Base-by-base conservation (phyloP, 2,797 vertebrate species). In the Poecilia velifera region DNA sequence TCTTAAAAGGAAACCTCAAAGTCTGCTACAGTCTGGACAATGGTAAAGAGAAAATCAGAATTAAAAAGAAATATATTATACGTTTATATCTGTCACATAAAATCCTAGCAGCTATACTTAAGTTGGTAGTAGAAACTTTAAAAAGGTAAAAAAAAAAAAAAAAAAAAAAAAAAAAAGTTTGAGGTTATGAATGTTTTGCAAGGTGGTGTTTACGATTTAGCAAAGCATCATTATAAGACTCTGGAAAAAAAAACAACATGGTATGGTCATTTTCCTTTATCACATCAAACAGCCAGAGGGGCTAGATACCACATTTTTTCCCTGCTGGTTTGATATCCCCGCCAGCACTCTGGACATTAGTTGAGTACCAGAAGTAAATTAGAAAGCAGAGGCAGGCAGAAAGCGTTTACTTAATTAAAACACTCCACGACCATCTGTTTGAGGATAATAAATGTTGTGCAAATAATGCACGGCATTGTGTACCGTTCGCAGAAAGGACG, bases 361-460 rank as follows among this genome's bases (percentile, higher is more conserved):
- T 75, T 88, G 77, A 80, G 78, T 82, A 81, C 75, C 80, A 81
- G 82, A 87, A 91, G 80, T 86, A 89, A 81, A 93, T 90, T 90
- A 91, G 81, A 34, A 78, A 88, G 75, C 39, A 79, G 62, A 89
- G 74, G 78, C 82, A 82, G 78, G 77, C 73, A 81, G 79, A 88
- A 87, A 80, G 43, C 73, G 80, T 92, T 92, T 81, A 89, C 80
- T 91, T 93, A 86, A 94, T 94, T 94, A 93, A 93, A 94, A 90
- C 83, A 86, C 85, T 90, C 81, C 73, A 92, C 88, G 88, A 80
- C 91, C 91, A 92, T 92, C 92, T 93, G 93, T 91, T 92, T 92
- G 87, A 85, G 83, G 79, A 81, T 80, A 85, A 76, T 89, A 83
- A 86, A 92, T 81, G 76, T 79, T 87, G 77, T 82, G 87, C 80